A percentile compares a stretch with the other conserved stretches of the same genome.
phyloP scores from a whole-genome alignment of 2,888 invertebrate species.

The Rotaria macrura region DNA sequence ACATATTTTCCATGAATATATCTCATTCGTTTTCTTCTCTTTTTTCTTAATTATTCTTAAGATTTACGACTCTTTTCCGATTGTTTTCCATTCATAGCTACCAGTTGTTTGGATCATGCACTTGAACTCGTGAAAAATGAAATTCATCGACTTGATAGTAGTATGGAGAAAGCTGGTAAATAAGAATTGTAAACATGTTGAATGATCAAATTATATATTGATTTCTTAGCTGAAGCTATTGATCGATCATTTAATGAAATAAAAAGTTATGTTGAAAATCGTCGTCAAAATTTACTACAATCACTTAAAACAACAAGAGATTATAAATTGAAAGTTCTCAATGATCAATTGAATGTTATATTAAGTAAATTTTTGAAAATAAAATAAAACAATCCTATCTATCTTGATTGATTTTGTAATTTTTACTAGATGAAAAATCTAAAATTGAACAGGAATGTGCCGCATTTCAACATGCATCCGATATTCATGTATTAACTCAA shows the following conservation, averaged over 20 bases:
- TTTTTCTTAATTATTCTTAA: too few relatives aligned
- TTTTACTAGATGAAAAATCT: slow-evolving; percentile 23
- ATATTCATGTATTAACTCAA: slow-evolving; percentile 44
- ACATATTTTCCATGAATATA: too few relatives aligned
- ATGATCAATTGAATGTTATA: slow-evolving; percentile 66
- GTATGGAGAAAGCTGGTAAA: slow-evolving; percentile 57
- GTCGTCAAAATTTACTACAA: slow-evolving; percentile 51
- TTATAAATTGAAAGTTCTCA: slow-evolving; percentile 70
- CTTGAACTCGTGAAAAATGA: slow-evolving; percentile 68
- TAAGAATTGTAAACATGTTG: not conserved
- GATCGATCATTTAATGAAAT: slow-evolving; percentile 58
- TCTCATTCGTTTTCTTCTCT: too few relatives aligned
- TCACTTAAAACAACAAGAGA: slow-evolving; percentile 58
- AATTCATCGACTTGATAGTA: slow-evolving; percentile 64
- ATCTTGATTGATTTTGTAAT: too few relatives aligned
- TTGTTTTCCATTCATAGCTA: not conserved
- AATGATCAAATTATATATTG: not conserved
- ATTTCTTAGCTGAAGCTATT: slow-evolving; percentile 54
- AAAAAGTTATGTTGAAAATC: slow-evolving; percentile 56
- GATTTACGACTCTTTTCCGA: too few relatives aligned
- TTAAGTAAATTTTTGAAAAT: slow-evolving; percentile 13
- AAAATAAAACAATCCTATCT: not conserved
- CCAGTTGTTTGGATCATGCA: slow-evolving; percentile 21
- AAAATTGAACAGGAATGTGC: slow-evolving; percentile 31
- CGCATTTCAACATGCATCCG: slow-evolving; percentile 25